Conservation (phyloP, 2,797 vertebrate species). For the Gouania willdenowi region DNA sequence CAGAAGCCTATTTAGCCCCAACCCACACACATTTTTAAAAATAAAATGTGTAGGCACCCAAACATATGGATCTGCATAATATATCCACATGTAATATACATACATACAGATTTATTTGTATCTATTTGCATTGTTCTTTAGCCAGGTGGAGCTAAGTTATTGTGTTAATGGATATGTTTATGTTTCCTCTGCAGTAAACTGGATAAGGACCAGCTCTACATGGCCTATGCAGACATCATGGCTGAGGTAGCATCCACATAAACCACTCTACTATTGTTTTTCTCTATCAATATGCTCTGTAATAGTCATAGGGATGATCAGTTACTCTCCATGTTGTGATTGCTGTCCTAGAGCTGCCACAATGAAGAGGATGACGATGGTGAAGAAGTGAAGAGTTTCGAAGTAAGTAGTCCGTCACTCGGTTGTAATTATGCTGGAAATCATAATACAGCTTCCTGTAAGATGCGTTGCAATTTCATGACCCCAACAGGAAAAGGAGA, state of each 20-base stretch:
- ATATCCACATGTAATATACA: too few species aligned
- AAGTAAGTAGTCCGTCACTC: conserved; percentile 74
- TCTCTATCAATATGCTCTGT: not conserved
- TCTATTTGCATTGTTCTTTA: too few species aligned
- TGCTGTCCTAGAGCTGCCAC: conserved; percentile 84
- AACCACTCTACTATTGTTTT: not conserved
- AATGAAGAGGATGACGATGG: conserved; percentile 93
- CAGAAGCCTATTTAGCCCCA: too few species aligned
- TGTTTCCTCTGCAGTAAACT: conserved; percentile 80
- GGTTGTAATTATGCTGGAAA: not conserved
- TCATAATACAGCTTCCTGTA: not conserved
- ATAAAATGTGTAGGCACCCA: too few species aligned
- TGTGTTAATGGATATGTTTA: not conserved
- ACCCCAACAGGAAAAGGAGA: conserved; percentile 88
- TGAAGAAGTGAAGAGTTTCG: conserved; percentile 96
- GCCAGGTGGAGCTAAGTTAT: too few species aligned
- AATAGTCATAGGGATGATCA: too few species aligned
- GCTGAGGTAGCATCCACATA: conserved; percentile 84
- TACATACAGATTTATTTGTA: too few species aligned
- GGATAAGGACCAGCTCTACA: conserved; percentile 93
- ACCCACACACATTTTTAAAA: too few species aligned
- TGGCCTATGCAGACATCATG: conserved; percentile 98
- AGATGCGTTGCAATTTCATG: not conserved
- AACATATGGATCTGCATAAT: too few species aligned
- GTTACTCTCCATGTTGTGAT: not conserved